Conservation (phyloP, 2,113 vertebrate genomes). For the Triplophysa rosa region DNA sequence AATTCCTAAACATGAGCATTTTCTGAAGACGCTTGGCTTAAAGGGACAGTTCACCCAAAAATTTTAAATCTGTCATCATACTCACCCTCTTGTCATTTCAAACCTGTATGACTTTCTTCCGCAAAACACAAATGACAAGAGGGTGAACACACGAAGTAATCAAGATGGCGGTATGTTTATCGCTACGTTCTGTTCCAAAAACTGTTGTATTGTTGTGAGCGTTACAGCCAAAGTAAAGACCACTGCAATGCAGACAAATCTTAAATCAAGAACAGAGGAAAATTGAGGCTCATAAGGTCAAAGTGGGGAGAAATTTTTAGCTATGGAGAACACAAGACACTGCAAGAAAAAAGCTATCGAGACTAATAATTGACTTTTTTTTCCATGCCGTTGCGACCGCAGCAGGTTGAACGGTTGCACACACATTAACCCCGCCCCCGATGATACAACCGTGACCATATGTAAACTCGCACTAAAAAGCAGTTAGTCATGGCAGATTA, state of each 20-base stretch:
- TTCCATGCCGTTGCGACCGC: neutral
- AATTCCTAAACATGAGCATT: too few species aligned
- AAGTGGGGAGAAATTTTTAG: neutral
- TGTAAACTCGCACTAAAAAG: constrained; percentile 3
- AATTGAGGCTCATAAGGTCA: constrained; percentile 3
- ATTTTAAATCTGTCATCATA: too few species aligned
- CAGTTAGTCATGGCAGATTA: neutral
- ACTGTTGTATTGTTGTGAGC: neutral
- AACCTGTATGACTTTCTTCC: too few species aligned
- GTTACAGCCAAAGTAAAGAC: neutral
- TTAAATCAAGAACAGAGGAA: neutral
- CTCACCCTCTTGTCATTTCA: too few species aligned
- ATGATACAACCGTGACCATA: constrained; percentile 10
- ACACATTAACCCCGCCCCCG: neutral
- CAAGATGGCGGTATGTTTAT: neutral
- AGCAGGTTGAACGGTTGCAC: neutral
- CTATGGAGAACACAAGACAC: constrained; percentile 1
- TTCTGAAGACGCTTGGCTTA: too few species aligned
- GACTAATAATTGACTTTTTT: constrained; percentile 25
- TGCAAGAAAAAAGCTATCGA: neutral
- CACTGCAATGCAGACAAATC: constrained; percentile 1
- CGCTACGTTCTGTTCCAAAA: neutral
- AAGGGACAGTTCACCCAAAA: too few species aligned
- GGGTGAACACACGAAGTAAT: too few species aligned
- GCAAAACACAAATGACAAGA: too few species aligned